A percentile compares a stretch with the other conserved stretches of the same genome.
Conservation (phyloP, 1,140 invertebrate genomes). For the Zaprionus ghesquierei region DNA sequence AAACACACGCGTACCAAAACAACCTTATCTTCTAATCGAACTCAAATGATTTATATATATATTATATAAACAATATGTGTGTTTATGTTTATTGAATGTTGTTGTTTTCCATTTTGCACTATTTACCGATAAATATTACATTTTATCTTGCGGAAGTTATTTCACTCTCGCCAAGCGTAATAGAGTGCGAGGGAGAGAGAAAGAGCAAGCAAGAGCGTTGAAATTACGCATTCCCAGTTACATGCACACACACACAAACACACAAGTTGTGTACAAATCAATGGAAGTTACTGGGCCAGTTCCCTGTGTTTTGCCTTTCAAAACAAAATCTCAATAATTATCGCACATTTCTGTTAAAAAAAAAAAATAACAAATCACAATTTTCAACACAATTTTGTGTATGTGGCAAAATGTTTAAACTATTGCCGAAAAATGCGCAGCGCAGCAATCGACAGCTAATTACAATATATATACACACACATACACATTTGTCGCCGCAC, state of each 20-base stretch:
- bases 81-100: background rate
- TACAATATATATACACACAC: constrained; percentile 5
- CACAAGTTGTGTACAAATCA: constrained; percentile 62
- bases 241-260: background rate
- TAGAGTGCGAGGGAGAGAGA: background rate
- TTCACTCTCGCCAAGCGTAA: background rate
- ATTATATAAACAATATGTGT: no score
- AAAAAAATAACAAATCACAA: background rate
- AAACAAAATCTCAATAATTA: background rate
- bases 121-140: background rate
- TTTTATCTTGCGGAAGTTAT: constrained; percentile 15
- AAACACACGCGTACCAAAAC: background rate
- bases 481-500: constrained; percentile 13
- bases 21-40: background rate
- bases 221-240: constrained; percentile 13
- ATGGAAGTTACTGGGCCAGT: constrained; percentile 34
- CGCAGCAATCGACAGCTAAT: constrained; percentile 2
- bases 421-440: constrained; percentile 36
- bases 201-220: background rate
- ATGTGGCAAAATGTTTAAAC: constrained; percentile 5
- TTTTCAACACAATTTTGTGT: background rate
- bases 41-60: background rate
- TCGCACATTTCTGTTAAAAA: background rate
- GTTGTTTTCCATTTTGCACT: background rate
- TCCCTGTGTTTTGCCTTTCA: background rate